Evolutionary conservation across 2,113 vertebrate species (phyloP).

Genomic region (Crotophaga sulcirostris): DNA sequence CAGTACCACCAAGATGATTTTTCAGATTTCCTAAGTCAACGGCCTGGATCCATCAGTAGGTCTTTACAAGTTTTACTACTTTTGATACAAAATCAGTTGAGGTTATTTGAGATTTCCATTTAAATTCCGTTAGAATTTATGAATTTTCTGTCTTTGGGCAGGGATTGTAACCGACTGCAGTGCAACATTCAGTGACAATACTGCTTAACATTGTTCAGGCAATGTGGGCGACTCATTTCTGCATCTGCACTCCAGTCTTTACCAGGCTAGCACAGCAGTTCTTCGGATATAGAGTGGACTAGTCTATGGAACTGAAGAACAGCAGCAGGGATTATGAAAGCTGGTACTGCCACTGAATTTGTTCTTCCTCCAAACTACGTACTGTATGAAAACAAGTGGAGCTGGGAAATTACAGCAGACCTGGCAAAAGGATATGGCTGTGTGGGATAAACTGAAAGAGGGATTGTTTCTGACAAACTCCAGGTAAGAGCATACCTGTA

Average conservation of each 20-base stretch:
- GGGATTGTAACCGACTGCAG: background rate
- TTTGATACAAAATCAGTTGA: background rate
- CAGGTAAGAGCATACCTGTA: background rate
- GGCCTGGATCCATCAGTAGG: rapidly evolving
- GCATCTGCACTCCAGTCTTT: background rate
- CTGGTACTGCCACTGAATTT: background rate
- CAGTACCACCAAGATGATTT: background rate
- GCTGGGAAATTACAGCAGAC: background rate
- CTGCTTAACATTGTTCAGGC: background rate
- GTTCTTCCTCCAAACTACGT: background rate
- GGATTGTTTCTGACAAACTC: background rate
- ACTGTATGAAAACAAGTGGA: background rate
- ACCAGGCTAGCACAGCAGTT: background rate
- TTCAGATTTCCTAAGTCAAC: background rate
- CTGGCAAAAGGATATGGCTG: background rate
- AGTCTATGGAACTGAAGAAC: background rate
- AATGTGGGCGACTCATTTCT: background rate
- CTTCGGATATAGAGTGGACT: background rate
- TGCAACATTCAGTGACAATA: background rate
- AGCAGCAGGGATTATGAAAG: background rate
- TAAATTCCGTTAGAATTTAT: background rate
- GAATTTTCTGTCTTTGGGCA: background rate
- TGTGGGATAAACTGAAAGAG: background rate
- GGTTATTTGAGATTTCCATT: background rate
- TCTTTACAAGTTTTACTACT: background rate